These are phyloP conservation scores for Pseudorhombus dupliciocellatus DNA, from an alignment of 2,113 vertebrate species.

Conservation along the genomic window DNA sequence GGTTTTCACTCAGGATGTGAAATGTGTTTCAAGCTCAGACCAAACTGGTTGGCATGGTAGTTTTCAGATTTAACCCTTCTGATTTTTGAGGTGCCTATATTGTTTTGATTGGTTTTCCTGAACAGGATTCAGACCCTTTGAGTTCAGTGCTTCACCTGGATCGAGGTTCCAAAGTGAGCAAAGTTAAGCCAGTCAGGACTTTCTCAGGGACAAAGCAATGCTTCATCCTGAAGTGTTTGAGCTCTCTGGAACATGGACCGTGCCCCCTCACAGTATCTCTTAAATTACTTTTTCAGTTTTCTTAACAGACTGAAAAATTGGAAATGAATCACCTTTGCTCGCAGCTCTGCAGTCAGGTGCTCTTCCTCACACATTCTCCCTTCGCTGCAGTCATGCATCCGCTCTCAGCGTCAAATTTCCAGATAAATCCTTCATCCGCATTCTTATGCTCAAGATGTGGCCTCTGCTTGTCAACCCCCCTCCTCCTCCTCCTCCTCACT, in stretches of 20 bases:
- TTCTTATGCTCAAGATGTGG: constrained; percentile 66
- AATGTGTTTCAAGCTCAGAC: neutral
- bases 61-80: no score
- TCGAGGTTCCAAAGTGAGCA: constrained; percentile 5
- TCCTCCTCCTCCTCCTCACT: constrained; percentile 37
- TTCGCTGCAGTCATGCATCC: constrained; percentile 9
- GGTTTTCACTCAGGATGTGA: neutral
- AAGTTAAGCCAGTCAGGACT: constrained; percentile 21
- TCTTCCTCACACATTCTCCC: neutral
- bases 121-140: constrained; percentile 12
- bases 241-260: neutral
- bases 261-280: neutral
- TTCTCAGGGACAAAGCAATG: constrained; percentile 14
- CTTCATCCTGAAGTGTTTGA: constrained; percentile 22
- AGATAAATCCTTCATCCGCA: constrained; percentile 34
- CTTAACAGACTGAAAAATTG: constrained; percentile 17
- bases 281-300: constrained; percentile 37
- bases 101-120: neutral
- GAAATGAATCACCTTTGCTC: constrained; percentile 9
- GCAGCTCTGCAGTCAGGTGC: neutral
- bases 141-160: constrained; percentile 35
- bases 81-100: no score
- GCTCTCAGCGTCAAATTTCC: neutral
- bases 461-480: constrained; percentile 47
- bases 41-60: neutral